Evolutionary conservation across 2,888 invertebrate genomes (phyloP).

Genomic region (Notodonta dromedarius): DNA sequence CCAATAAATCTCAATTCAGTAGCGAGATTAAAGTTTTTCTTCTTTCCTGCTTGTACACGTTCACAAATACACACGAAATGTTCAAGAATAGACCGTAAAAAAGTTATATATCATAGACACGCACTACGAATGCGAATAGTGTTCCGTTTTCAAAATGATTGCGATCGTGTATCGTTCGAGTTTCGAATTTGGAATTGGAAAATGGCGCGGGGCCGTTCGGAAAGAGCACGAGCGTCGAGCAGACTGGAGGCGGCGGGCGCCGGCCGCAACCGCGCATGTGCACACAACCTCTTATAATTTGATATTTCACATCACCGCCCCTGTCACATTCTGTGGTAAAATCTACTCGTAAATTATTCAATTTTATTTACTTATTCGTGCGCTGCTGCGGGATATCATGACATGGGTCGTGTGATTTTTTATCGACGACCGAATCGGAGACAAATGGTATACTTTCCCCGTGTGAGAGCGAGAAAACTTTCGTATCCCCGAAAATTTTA

Average conservation of each 20-base stretch:
- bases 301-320: constrained; percentile 79
- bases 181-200: constrained; percentile 54
- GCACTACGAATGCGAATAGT: constrained; percentile 17
- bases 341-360: constrained; percentile 78
- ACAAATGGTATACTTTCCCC: background rate
- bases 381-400: constrained; percentile 57
- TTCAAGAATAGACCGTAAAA: constrained; percentile 8
- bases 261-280: constrained; percentile 65
- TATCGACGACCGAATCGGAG: constrained; percentile 25
- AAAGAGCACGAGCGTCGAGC: constrained; percentile 62
- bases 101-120: constrained; percentile 28
- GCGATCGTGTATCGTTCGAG: constrained; percentile 55
- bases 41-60: constrained; percentile 35
- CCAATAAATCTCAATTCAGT: constrained; percentile 44
- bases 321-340: constrained; percentile 78
- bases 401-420: constrained; percentile 51
- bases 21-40: constrained; percentile 43
- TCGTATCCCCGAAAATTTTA: too few species aligned
- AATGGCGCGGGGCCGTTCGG: constrained; percentile 64
- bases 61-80: constrained; percentile 36
- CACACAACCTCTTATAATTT: constrained; percentile 76
- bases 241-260: constrained; percentile 67
- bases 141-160: constrained; percentile 40
- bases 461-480: background rate
- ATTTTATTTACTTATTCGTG: constrained; percentile 74